phyloP scores from a whole-genome alignment of 2,888 invertebrate species.

The Dynastes tityus region DNA sequence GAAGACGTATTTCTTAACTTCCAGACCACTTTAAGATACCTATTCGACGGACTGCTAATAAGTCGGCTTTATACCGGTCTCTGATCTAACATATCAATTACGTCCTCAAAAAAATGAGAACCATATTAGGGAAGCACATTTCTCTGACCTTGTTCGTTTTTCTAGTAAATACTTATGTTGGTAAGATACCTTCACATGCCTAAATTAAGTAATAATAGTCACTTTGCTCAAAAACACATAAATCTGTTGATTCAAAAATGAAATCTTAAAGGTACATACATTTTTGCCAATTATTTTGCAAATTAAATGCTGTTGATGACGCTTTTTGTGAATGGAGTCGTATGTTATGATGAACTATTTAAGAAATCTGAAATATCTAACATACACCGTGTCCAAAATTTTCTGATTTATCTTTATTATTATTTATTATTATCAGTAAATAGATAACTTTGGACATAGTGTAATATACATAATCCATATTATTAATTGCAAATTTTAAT shows the following conservation, averaged over 20 bases:
- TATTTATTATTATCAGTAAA: too few relatives aligned
- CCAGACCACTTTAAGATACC: not conserved
- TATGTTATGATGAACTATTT: not conserved
- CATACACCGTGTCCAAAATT: too few relatives aligned
- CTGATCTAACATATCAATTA: not conserved
- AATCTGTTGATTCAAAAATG: slow-evolving; percentile 7
- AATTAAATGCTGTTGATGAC: not conserved
- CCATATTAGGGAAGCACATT: not conserved
- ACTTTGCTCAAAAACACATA: slow-evolving; percentile 47
- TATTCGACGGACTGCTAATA: not conserved
- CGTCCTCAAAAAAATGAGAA: not conserved
- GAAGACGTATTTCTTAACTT: not conserved
- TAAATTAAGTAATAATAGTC: slow-evolving; percentile 35
- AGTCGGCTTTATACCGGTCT: not conserved
- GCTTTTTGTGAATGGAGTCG: not conserved
- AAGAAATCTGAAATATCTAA: too few relatives aligned
- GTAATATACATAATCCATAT: too few relatives aligned
- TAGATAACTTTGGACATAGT: too few relatives aligned
- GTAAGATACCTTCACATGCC: slow-evolving; percentile 39
- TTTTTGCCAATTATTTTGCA: slow-evolving; percentile 3
- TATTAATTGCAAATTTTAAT: too few relatives aligned
- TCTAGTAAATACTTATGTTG: slow-evolving; percentile 13
- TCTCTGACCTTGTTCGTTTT: slow-evolving; percentile 35
- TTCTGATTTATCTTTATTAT: too few relatives aligned
- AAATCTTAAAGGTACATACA: not conserved